phyloP scores from a whole-genome alignment of 2,113 vertebrate species.

The Erythrolamprus reginae region DNA sequence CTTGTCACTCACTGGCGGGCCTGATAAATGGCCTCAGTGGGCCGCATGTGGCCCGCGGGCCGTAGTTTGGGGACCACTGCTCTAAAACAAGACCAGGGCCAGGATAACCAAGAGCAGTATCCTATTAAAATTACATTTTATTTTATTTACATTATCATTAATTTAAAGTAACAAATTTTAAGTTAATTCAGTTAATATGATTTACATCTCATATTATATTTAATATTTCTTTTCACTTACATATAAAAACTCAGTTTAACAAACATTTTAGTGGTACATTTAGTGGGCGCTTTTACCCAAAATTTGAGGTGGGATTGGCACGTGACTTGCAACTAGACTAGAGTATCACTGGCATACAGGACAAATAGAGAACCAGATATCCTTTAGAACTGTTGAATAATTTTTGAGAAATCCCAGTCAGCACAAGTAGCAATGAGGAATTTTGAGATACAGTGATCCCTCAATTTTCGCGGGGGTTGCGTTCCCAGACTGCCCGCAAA shows the following conservation, averaged over 20 bases:
- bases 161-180: neutral
- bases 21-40: too few species aligned
- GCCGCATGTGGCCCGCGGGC: too few species aligned
- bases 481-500: too few species aligned
- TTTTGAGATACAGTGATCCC: too few species aligned
- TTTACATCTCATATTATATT: neutral
- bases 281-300: neutral
- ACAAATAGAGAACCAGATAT: neutral
- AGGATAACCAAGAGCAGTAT: neutral
- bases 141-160: neutral
- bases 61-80: too few species aligned
- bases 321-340: neutral
- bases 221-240: neutral
- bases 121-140: neutral
- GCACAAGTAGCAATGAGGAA: neutral
- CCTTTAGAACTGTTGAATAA: neutral
- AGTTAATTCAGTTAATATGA: neutral
- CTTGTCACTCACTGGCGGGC: too few species aligned
- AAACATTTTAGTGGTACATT: neutral
- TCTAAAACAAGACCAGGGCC: neutral
- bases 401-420: neutral
- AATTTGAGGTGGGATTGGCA: neutral
- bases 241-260: neutral
- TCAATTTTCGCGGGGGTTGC: too few species aligned
- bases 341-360: neutral